phyloP scores from a whole-genome alignment of 2,797 vertebrate genomes.

The Choloepus didactylus region DNA sequence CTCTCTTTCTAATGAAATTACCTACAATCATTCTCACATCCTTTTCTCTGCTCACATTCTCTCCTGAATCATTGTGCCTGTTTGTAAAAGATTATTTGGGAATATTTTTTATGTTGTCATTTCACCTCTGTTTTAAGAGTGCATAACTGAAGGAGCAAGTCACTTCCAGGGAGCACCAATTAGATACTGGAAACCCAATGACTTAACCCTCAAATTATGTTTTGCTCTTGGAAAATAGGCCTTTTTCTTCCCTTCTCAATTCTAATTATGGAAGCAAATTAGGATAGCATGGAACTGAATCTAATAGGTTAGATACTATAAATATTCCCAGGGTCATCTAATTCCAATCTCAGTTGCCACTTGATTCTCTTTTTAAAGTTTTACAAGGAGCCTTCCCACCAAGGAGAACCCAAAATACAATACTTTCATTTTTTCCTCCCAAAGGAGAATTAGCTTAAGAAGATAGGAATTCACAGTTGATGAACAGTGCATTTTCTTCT shows the following conservation, averaged over 20 bases:
- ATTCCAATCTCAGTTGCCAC: constrained; percentile 1
- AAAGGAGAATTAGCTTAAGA: constrained; percentile 54
- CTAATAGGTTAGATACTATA: constrained; percentile 29
- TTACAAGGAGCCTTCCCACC: neutral
- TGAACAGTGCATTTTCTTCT: constrained; percentile 52
- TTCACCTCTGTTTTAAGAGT: constrained; percentile 60
- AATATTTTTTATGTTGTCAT: constrained; percentile 69
- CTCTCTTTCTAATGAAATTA: neutral
- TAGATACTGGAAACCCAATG: constrained; percentile 39
- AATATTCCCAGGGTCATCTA: constrained; percentile 3
- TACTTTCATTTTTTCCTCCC: constrained; percentile 53
- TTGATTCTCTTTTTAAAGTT: constrained; percentile 54
- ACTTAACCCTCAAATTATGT: constrained; percentile 38
- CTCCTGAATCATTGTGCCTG: neutral
- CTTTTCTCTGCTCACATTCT: neutral
- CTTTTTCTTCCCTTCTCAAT: constrained; percentile 32
- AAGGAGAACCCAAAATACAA: constrained; percentile 44
- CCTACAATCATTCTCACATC: neutral
- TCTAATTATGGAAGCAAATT: constrained; percentile 40
- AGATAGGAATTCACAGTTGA: constrained; percentile 13
- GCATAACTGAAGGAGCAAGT: constrained; percentile 49
- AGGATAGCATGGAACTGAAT: constrained; percentile 20
- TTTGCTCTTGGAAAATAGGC: constrained; percentile 56
- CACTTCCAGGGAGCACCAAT: constrained; percentile 25
- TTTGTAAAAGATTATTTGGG: constrained; percentile 42